A percentile compares a stretch with the other conserved stretches of the same genome.
Evolutionary conservation across 92 coral and sea anemone species (phyloP).

Genomic region (Parazoanthus atlanticus): DNA sequence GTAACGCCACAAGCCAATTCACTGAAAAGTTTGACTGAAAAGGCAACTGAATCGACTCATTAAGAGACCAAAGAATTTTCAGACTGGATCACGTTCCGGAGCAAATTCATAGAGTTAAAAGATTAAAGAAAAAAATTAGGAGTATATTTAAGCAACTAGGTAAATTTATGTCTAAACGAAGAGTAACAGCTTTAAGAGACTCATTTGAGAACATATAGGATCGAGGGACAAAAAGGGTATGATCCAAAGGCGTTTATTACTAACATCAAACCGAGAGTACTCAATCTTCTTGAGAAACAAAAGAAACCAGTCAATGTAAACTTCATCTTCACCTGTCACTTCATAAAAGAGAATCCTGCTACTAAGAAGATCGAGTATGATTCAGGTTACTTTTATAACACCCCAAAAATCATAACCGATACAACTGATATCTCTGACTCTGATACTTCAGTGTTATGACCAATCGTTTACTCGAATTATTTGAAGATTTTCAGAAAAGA

Average conservation of each 20-base stretch:
- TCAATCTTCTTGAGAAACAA: constrained; percentile 38
- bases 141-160: no score
- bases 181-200: constrained; percentile 38
- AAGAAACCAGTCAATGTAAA: constrained; percentile 59
- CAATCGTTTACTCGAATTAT: constrained; percentile 32
- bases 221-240: constrained; percentile 41
- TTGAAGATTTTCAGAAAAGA: constrained; percentile 44
- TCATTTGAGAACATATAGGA: constrained; percentile 21
- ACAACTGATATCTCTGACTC: constrained; percentile 49
- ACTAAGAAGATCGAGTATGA: constrained; percentile 37
- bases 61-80: no score
- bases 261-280: constrained; percentile 34
- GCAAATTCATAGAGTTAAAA: no score
- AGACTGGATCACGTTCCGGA: no score
- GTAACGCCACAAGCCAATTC: no score
- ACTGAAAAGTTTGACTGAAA: no score
- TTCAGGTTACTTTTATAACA: no score
- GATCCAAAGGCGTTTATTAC: constrained; percentile 43
- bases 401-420: constrained; percentile 45
- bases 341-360: constrained; percentile 43
- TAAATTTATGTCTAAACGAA: no score
- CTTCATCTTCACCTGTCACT: constrained; percentile 45
- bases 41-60: no score
- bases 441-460: constrained; percentile 49
- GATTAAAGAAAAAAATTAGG: no score